Evolutionary conservation across 2,113 vertebrate species (phyloP).

Genomic region (Oreochromis spilurus): DNA sequence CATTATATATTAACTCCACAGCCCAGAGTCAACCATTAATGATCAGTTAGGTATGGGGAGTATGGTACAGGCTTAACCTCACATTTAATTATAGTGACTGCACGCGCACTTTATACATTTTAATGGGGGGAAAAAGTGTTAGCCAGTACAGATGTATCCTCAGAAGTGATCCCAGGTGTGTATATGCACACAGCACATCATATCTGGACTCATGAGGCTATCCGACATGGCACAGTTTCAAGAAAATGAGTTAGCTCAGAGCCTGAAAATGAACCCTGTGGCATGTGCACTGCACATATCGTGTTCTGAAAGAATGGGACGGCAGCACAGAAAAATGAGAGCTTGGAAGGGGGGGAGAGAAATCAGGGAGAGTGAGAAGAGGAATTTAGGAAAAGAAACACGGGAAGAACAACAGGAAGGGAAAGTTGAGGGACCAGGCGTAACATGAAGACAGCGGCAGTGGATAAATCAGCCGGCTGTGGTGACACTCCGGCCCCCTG

Average conservation of each 20-base stretch:
- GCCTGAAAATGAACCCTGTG: conserved; percentile 38
- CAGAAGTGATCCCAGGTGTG: conserved; percentile 37
- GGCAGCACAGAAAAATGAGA: conserved; percentile 33
- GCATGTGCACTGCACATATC: conserved; percentile 24
- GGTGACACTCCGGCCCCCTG: conserved; percentile 57
- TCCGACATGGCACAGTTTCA: background rate
- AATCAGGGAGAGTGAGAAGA: conserved; percentile 47
- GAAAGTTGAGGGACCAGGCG: conserved; percentile 68
- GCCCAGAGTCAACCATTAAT: conserved; percentile 15
- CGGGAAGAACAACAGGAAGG: conserved; percentile 78
- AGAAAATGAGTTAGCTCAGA: conserved; percentile 7
- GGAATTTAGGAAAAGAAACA: conserved; percentile 72
- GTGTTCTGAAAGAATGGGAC: conserved; percentile 41
- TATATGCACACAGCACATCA: background rate
- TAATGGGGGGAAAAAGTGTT: background rate
- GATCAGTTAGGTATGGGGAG: conserved; percentile 8
- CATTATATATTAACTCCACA: conserved; percentile 1
- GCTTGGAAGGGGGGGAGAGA: background rate
- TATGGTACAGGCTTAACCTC: conserved; percentile 16
- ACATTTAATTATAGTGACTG: conserved; percentile 18
- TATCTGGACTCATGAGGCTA: background rate
- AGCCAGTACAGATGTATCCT: conserved; percentile 14
- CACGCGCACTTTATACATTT: background rate
- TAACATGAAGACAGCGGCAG: conserved; percentile 73
- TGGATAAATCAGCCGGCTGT: conserved; percentile 72